Percentiles rank a stretch among this genome's conserved stretches.
These are phyloP conservation scores for Lates calcarifer DNA, from an alignment of 2,113 vertebrate genomes.

Conservation along the genomic window DNA sequence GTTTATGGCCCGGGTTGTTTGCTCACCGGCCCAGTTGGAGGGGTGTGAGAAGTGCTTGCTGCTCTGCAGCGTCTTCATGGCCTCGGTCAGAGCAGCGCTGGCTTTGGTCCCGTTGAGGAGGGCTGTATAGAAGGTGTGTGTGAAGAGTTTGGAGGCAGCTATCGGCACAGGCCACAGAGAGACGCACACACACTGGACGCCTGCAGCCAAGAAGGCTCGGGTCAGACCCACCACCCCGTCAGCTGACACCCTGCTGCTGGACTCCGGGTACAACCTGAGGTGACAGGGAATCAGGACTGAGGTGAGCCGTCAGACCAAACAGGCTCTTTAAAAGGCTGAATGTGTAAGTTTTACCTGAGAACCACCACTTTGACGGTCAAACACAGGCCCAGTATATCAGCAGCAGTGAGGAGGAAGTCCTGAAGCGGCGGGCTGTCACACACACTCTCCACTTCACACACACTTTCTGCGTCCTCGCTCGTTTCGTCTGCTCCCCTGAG, in stretches of 20 bases:
- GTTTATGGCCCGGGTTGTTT: neutral
- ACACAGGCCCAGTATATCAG: conserved; percentile 92
- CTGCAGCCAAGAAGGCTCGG: conserved; percentile 92
- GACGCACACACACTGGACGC: conserved; percentile 93
- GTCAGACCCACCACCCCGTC: conserved; percentile 94
- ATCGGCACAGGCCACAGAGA: conserved; percentile 92
- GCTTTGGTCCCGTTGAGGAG: conserved; percentile 92
- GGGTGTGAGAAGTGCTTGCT: conserved; percentile 94
- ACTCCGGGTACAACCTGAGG: conserved; percentile 90
- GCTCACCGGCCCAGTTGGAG: conserved; percentile 95
- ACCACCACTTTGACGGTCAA: conserved; percentile 92
- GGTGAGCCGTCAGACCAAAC: accelerated
- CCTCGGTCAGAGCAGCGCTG: conserved; percentile 91
- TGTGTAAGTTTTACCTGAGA: conserved; percentile 80
- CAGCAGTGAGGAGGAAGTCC: conserved; percentile 95
- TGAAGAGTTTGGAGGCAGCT: conserved; percentile 93
- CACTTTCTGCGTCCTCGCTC: conserved; percentile 90
- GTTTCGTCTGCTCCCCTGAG: conserved; percentile 86
- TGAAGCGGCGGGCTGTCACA: conserved; percentile 92
- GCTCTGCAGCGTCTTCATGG: conserved; percentile 93
- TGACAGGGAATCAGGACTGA: neutral
- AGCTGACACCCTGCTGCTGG: conserved; percentile 88
- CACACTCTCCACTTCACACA: conserved; percentile 91
- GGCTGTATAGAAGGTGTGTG: conserved; percentile 92
- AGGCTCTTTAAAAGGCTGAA: neutral